Conservation (phyloP, 2,113 vertebrate genomes). For the Stegostoma tigrinum region DNA sequence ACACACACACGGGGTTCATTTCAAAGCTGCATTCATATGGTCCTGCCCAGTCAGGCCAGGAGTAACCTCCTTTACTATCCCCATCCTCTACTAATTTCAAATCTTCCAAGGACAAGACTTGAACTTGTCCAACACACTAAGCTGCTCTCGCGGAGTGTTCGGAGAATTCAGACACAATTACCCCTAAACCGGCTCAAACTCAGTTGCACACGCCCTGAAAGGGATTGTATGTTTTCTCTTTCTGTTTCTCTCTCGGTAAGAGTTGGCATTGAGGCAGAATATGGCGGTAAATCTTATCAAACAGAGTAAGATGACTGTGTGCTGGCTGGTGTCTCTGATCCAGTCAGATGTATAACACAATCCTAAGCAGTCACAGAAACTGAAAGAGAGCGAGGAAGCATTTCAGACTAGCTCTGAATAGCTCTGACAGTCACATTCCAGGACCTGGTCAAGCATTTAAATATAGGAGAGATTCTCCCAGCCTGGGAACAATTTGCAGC, state of each 20-base stretch:
- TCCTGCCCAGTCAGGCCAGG: neutral
- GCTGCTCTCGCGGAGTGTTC: neutral
- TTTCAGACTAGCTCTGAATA: neutral
- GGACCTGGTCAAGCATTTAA: neutral
- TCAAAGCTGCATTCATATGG: neutral
- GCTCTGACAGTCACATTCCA: no score
- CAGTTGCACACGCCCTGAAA: neutral
- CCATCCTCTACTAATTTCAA: neutral
- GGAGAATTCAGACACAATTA: neutral
- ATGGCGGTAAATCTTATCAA: neutral
- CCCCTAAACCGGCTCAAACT: neutral
- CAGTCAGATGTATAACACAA: neutral
- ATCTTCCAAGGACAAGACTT: neutral
- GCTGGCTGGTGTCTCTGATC: neutral
- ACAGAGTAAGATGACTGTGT: neutral
- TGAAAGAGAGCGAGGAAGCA: neutral
- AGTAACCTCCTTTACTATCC: neutral
- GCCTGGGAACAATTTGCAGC: neutral
- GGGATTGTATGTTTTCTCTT: neutral
- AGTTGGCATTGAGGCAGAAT: neutral
- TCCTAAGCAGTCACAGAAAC: neutral
- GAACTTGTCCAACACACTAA: neutral
- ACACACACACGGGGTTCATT: neutral
- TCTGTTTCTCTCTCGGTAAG: neutral
- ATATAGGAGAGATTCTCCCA: neutral